Evolutionary conservation across 2,888 invertebrate species (phyloP).

Genomic region (Trichogramma dendrolimi): DNA sequence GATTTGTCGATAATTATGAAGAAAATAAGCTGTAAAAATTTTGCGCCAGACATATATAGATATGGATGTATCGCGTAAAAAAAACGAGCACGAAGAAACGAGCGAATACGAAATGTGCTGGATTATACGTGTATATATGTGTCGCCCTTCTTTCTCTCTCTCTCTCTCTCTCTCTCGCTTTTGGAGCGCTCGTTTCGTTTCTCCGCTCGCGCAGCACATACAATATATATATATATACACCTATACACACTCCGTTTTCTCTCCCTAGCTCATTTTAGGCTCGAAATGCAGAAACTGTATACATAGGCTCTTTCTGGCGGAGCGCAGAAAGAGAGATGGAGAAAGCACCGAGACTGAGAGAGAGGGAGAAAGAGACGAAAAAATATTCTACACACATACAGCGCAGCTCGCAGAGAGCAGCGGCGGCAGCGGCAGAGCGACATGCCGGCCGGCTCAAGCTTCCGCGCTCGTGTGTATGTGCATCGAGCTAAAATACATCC

Average conservation of each 20-base stretch:
- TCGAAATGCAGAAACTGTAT: slow-evolving; percentile 18
- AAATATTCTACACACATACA: slow-evolving; percentile 3
- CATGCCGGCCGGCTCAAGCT: not conserved
- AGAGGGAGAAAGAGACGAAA: slow-evolving; percentile 7
- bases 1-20: no score
- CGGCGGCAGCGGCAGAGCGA: not conserved
- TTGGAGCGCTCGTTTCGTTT: not conserved
- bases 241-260: not conserved
- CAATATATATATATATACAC: no score
- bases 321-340: not conserved
- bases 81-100: no score
- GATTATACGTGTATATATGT: not conserved
- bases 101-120: not conserved
- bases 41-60: no score
- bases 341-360: not conserved
- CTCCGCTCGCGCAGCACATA: no score
- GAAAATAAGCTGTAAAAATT: no score
- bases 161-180: not conserved
- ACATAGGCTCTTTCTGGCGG: not conserved
- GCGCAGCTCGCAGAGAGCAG: no score
- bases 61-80: no score
- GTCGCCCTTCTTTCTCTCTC: not conserved
- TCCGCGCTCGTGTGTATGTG: no score
- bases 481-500: slow-evolving; percentile 7
- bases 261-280: slow-evolving; percentile 8